Percentiles rank a stretch among this genome's conserved stretches.
phyloP scores from a whole-genome alignment of 2,797 vertebrate species.

The Calcarius lapponicus region DNA sequence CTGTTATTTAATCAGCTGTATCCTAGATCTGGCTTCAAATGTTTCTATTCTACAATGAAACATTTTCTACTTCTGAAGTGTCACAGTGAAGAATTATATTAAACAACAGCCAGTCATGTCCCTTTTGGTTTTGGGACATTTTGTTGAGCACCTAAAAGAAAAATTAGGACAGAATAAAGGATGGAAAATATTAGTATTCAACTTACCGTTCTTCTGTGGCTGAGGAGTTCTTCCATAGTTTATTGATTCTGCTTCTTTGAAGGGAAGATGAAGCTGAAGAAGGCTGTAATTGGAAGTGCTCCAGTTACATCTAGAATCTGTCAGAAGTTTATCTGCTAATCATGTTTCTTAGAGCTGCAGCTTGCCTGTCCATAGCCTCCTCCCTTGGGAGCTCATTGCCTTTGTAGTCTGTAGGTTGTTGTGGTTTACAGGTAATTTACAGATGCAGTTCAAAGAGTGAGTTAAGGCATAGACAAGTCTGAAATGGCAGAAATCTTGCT shows the following conservation, averaged over 20 bases:
- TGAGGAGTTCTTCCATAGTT: background rate
- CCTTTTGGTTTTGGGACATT: background rate
- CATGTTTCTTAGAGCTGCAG: background rate
- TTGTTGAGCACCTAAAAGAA: background rate
- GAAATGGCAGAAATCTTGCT: background rate
- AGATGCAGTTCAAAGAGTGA: background rate
- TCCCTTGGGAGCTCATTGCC: background rate
- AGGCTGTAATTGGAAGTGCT: background rate
- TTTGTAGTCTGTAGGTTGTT: background rate
- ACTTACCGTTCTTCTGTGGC: background rate
- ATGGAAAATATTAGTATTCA: background rate
- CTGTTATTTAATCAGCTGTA: background rate
- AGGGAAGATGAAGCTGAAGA: background rate
- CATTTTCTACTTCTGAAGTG: background rate
- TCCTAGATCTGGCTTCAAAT: background rate
- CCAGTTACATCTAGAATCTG: background rate
- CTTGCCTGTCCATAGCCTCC: background rate
- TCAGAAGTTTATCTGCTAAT: background rate
- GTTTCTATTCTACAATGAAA: background rate
- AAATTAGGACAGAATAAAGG: background rate
- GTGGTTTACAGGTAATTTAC: background rate
- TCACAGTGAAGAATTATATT: background rate
- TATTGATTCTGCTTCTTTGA: background rate
- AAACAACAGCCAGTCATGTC: background rate
- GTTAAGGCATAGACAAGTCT: background rate